Percentiles rank a stretch among this genome's conserved stretches.
phyloP scores from a whole-genome alignment of 2,797 vertebrate genomes.

The Rhodeus uyekii region DNA sequence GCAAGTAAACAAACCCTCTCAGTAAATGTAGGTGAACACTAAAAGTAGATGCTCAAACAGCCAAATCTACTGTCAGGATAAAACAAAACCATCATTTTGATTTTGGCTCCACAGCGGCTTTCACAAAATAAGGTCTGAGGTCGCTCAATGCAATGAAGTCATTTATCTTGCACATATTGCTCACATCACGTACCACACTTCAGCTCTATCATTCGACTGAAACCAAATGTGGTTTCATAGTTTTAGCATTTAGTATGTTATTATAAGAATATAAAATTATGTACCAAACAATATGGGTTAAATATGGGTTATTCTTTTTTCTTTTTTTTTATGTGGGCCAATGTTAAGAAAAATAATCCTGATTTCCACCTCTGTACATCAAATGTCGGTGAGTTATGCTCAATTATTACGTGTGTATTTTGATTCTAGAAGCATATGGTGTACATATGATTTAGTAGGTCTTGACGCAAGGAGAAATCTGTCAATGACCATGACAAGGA shows the following conservation, averaged over 20 bases:
- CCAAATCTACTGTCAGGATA: slow-evolving; percentile 23
- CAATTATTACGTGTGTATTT: not conserved
- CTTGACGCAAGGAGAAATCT: not conserved
- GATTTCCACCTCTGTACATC: slow-evolving; percentile 46
- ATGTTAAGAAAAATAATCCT: slow-evolving; percentile 17
- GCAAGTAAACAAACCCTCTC: slow-evolving; percentile 4
- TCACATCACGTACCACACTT: slow-evolving; percentile 28
- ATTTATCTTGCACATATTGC: slow-evolving; percentile 49
- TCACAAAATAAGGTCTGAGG: slow-evolving; percentile 50
- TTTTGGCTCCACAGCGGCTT: slow-evolving; percentile 49
- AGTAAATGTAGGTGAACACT: not conserved
- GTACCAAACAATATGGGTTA: slow-evolving; percentile 18
- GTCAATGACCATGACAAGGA: not conserved
- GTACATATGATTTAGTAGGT: not conserved
- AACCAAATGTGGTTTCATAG: slow-evolving; percentile 40
- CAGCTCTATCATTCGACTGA: slow-evolving; percentile 15
- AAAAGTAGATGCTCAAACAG: not conserved
- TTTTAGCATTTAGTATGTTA: not conserved
- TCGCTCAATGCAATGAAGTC: slow-evolving; percentile 43
- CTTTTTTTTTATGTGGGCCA: not conserved
- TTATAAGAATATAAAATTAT: slow-evolving; percentile 36
- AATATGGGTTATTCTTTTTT: not conserved
- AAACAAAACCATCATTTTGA: slow-evolving; percentile 50
- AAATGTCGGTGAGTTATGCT: slow-evolving; percentile 38
- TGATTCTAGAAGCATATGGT: slow-evolving; percentile 50